A percentile compares a stretch with the other conserved stretches of the same genome.
phyloP scores from a whole-genome alignment of 2,888 invertebrate genomes.

The Eugnorisma glareosa region DNA sequence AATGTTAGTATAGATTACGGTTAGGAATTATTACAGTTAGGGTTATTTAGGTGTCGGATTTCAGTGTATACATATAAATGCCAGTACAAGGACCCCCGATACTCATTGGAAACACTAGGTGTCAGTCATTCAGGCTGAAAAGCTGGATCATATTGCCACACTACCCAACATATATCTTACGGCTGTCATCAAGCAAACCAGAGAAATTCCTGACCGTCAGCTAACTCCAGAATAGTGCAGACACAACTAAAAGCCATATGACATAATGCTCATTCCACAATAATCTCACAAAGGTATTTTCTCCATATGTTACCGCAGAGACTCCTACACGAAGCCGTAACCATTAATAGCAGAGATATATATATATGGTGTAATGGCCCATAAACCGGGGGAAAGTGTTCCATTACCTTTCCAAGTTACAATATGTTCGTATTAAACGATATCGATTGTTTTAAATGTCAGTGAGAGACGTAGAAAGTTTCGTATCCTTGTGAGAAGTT shows the following conservation, averaged over 20 bases:
- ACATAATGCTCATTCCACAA: conserved; percentile 39
- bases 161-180: not conserved
- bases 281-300: conserved; percentile 28
- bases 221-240: not conserved
- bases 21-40: not conserved
- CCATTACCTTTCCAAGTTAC: conserved; percentile 39
- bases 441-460: conserved; percentile 58
- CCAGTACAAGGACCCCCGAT: not conserved
- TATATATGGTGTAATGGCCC: conserved; percentile 46
- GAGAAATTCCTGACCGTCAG: too few species aligned
- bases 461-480: conserved; percentile 56
- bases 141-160: not conserved
- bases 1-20: too few species aligned
- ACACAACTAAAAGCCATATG: conserved; percentile 11
- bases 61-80: not conserved
- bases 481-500: conserved; percentile 29
- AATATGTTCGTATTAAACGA: conserved; percentile 26
- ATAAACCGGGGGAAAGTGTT: conserved; percentile 61
- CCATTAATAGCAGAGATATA: conserved; percentile 38
- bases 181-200: not conserved
- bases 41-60: not conserved
- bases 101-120: not conserved
- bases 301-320: conserved; percentile 43
- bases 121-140: not conserved
- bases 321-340: conserved; percentile 45